Evolutionary conservation across 2,113 vertebrate genomes (phyloP).

Genomic region (Scomber scombrus): DNA sequence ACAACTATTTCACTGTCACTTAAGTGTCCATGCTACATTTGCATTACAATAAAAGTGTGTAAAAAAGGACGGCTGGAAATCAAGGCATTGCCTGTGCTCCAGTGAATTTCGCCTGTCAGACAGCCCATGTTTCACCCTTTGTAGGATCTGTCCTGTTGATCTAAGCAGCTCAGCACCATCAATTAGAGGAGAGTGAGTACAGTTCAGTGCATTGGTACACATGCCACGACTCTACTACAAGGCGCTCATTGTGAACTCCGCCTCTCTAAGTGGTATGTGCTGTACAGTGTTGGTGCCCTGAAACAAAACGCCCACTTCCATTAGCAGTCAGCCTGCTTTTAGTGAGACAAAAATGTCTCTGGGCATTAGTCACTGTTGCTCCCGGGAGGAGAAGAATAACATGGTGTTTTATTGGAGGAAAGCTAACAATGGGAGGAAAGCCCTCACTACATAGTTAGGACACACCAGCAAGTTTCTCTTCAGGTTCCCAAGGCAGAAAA

Average conservation of each 20-base stretch:
- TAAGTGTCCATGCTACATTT: constrained; percentile 39
- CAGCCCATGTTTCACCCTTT: constrained; percentile 72
- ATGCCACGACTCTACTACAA: constrained; percentile 78
- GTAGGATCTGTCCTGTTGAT: constrained; percentile 69
- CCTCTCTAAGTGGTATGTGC: constrained; percentile 76
- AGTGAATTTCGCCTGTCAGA: constrained; percentile 37
- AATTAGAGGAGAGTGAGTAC: constrained; percentile 79
- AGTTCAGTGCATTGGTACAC: constrained; percentile 76
- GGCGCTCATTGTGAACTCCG: constrained; percentile 79
- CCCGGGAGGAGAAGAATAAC: constrained; percentile 78
- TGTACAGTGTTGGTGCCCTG: constrained; percentile 74
- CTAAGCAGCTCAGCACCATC: constrained; percentile 72
- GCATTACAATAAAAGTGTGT: constrained; percentile 52
- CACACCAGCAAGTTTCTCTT: constrained; percentile 54
- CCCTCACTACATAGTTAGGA: constrained; percentile 65
- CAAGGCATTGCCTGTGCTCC: constrained; percentile 9
- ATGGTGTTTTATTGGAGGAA: constrained; percentile 77
- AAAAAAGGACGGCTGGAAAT: constrained; percentile 37
- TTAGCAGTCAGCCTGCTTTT: constrained; percentile 74
- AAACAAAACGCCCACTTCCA: constrained; percentile 80
- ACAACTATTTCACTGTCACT: constrained; percentile 10
- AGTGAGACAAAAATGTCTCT: constrained; percentile 74
- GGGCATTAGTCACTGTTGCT: constrained; percentile 77
- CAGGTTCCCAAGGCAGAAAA: constrained; percentile 65
- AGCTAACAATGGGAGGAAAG: constrained; percentile 85